These are phyloP conservation scores for Lasioglossum malachurum DNA, from an alignment of 2,888 invertebrate genomes.

Conservation along the genomic window DNA sequence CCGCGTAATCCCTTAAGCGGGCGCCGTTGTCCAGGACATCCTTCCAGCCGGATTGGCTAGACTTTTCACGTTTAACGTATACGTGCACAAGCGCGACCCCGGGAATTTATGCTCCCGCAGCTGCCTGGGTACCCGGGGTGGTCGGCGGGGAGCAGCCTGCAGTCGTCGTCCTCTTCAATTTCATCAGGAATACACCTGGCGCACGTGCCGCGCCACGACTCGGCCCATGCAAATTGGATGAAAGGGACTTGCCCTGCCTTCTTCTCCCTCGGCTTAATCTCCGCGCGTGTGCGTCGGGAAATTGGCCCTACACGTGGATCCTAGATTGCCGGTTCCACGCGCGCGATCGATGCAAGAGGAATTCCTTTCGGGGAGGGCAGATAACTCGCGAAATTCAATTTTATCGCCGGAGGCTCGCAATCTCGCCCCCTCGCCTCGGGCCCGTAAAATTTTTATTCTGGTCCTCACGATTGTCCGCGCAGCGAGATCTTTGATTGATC, in stretches of 20 bases:
- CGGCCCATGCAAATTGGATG: slow-evolving; percentile 60
- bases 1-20: slow-evolving; percentile 68
- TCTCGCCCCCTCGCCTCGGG: neutral
- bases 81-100: slow-evolving; percentile 20
- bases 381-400: neutral
- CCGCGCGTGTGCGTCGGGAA: neutral
- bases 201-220: slow-evolving; percentile 47
- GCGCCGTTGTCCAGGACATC: slow-evolving; percentile 34
- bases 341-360: neutral
- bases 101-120: slow-evolving; percentile 66
- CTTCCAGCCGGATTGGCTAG: slow-evolving; percentile 59
- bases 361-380: neutral
- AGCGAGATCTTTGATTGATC: neutral
- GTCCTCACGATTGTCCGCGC: neutral
- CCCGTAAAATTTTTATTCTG: neutral
- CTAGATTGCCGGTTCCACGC: neutral
- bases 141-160: slow-evolving; percentile 1
- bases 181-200: slow-evolving; percentile 65
- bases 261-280: slow-evolving; percentile 41
- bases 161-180: slow-evolving; percentile 56
- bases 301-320: neutral
- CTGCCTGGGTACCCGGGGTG: slow-evolving; percentile 39
- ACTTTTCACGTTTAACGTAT: slow-evolving; percentile 67
- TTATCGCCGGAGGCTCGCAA: neutral
- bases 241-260: slow-evolving; percentile 30